Base-by-base conservation (phyloP, 2,888 invertebrate genomes). In the Macrosoma leucophasiata region DNA sequence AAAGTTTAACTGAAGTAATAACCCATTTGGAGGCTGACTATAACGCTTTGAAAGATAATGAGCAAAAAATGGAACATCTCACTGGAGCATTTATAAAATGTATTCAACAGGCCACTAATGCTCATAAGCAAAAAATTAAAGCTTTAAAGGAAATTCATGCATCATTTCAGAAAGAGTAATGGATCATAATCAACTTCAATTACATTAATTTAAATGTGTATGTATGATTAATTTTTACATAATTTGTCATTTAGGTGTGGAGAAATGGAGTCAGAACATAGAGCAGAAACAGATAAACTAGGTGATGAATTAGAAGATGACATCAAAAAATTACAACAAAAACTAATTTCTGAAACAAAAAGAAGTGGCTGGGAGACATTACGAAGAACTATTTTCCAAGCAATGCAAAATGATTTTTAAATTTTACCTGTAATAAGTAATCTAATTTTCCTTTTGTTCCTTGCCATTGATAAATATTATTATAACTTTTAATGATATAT, bases 331-430 rank as follows among this genome's bases (percentile, higher is more conserved):
- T 47, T 79, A 21, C 72, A 79, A 45, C 58, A 74, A 28, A 75
- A 78, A 54, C 48, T 81, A 3, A 55, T 77, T 24, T 52, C 66
- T 7, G 76, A 81, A 41, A 73, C 77, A 11, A 79, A 74, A 37
- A 62, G 67, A 29, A 75, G 50, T 50, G 69, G 72, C 27, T 68
- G 69, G 67, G 76, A 81, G 43, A 64, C 61, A 10, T 47, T 82
- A 21, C 60, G 64, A 1, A 62, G 67, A 55, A 69, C 68, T 9
- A 66, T 81, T 33, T 64, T 73, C 39, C 64, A 75, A 55, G 66
- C 68, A 58, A 72, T 79, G 69, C 66, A 76, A 39, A 72, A 73
- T 65, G 70, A 74, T 50, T 61, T 70, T 46, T 74, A 62, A 58
- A 38, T 29, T 26, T 30, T 23, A n/a, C n/a, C n/a, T n/a, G n/a